Conservation (phyloP, 2,113 vertebrate species). For the Etia nguti region DNA sequence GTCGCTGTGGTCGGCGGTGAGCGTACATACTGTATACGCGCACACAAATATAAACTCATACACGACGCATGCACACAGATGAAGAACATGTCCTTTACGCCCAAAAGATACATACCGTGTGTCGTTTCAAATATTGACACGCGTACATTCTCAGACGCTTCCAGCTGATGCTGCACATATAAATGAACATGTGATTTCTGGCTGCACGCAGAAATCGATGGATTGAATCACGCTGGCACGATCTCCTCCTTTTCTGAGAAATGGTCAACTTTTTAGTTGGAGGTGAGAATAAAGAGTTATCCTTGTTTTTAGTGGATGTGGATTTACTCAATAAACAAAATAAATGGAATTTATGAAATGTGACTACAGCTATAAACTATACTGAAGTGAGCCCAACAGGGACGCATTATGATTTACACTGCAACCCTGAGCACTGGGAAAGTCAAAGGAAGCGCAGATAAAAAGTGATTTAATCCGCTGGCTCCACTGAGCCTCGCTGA, state of each 20-base stretch:
- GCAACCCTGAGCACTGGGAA: slow-evolving; percentile 60
- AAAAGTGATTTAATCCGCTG: slow-evolving; percentile 70
- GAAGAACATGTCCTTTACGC: not conserved
- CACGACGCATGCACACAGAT: not conserved
- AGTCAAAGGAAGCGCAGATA: slow-evolving; percentile 67
- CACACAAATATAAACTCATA: not conserved
- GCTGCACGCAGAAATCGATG: not conserved
- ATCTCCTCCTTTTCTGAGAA: not conserved
- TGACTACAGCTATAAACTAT: slow-evolving; percentile 62
- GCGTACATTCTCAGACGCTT: not conserved
- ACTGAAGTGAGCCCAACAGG: slow-evolving; percentile 63
- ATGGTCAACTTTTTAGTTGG: slow-evolving; percentile 5
- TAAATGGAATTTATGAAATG: slow-evolving; percentile 66
- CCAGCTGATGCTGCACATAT: not conserved
- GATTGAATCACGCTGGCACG: not conserved
- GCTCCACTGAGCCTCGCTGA: slow-evolving; percentile 58
- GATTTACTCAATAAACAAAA: slow-evolving; percentile 56
- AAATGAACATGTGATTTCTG: not conserved
- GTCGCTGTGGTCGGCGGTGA: slow-evolving; percentile 20
- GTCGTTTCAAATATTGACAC: not conserved
- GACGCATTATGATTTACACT: slow-evolving; percentile 63
- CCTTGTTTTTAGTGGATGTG: slow-evolving; percentile 41
- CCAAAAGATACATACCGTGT: not conserved
- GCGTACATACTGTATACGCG: slow-evolving; percentile 3
- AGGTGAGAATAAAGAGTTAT: slow-evolving; percentile 14